Conservation (phyloP, 2,113 vertebrate species). For the Trinectes maculatus region DNA sequence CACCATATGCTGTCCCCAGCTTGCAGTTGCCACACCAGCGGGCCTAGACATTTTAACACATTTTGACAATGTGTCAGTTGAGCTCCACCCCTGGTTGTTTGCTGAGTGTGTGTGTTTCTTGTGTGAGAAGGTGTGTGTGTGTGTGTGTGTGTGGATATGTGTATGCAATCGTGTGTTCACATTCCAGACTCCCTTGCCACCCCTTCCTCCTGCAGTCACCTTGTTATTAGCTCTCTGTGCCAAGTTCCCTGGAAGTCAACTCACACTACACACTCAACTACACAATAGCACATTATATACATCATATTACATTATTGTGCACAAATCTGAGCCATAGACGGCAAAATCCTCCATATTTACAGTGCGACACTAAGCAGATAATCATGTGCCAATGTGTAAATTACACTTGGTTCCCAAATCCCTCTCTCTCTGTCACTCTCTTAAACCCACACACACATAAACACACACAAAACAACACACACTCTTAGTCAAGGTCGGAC, state of each 20-base stretch:
- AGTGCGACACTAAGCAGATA: not conserved
- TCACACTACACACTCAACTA: conserved; percentile 1
- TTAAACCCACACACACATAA: not conserved
- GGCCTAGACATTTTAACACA: conserved; percentile 83
- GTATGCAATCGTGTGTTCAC: conserved; percentile 57
- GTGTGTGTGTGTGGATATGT: conserved; percentile 23
- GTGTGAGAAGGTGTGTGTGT: conserved; percentile 28
- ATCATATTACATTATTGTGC: not conserved
- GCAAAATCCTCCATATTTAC: not conserved
- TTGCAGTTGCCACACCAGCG: conserved; percentile 82
- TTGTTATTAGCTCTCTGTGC: conserved; percentile 69
- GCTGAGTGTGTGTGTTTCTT: conserved; percentile 39
- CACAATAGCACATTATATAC: not conserved
- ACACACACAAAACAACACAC: conserved; percentile 11
- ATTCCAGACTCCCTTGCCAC: conserved; percentile 76
- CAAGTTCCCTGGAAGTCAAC: conserved; percentile 66
- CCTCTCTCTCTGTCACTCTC: not conserved
- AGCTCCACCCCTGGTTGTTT: conserved; percentile 77
- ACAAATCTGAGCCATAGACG: no score
- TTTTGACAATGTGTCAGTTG: conserved; percentile 87
- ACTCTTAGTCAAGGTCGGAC: conserved; percentile 63
- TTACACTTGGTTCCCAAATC: not conserved
- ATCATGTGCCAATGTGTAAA: not conserved
- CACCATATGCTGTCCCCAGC: conserved; percentile 86
- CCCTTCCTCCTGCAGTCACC: conserved; percentile 78